Base-by-base conservation (phyloP, 2,888 invertebrate genomes). In the Julus scandinavius region DNA sequence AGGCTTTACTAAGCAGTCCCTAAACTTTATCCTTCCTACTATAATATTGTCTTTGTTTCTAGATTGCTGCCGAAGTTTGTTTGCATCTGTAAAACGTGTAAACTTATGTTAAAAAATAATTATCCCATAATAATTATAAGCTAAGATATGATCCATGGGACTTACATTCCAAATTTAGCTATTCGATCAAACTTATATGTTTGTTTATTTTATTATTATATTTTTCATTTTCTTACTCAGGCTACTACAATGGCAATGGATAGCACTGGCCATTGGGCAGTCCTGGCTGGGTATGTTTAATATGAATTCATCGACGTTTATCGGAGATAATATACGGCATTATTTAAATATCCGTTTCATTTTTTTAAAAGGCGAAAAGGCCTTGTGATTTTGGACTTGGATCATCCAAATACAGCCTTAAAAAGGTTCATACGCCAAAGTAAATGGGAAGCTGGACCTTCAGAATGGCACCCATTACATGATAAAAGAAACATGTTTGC, bases 201-300 rank as follows among this genome's bases (percentile, higher is more conserved):
- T n/a, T n/a, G 2, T 72, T 20, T 72, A 2, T 72, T 72, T 5
- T 20, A 20, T 85, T 3, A 58, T 63, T 83, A 86, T 89, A 29
- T n/a, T 87, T 89, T 88, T 87, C 85, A 88, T 89, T 90, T 89
- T 88, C 49, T 91, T 91, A 58, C 17, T 15, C 95, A 97, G 94
- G 98, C 98, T 5, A 97, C 96, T 91, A 96, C 97, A 29, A 98
- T 98, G 97, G 96, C 97, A 89, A 95, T 98, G 72, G 97, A 97
- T 92, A 95, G 95, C 91, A 95, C 96, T 6, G 98, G 98, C 0
- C 95, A 95, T 91, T 96, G 95, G 93, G 96, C 97, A 84, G 93
- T 98, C 87, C 93, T 98, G 90, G 97, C 97, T 29, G 97, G 98
- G 93, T 95, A 93, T 92, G 92, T 91, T 63, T 87, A 41, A 40